Base-by-base conservation (phyloP, 1,140 invertebrate species). In the Argopecten irradians region DNA sequence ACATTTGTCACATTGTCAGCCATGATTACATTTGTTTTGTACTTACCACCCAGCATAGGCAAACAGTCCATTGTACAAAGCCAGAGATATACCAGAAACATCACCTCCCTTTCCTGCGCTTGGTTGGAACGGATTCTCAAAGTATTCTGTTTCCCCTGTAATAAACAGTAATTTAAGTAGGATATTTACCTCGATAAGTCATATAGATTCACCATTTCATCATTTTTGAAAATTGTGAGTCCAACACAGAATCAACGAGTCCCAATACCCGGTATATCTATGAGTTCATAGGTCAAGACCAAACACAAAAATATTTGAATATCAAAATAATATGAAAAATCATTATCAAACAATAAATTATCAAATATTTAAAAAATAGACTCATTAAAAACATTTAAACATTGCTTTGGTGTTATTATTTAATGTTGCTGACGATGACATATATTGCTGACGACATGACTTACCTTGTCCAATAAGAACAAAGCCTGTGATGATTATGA, bases 61-160 rank as follows among this genome's bases (percentile, higher is more conserved):
- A 96, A 99, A 99, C 82, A 99, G 96, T 85, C 99, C 99, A 0
- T 98, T 99, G 96, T 99, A 99, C 95, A 99, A 99, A 19, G 99
- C 99, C 83, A 99, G 96, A 0, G 98, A 98, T 91, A 99, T 97
- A 86, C 98, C 98, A 19, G 98, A 98, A 1, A 99, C 97, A 94
- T 98, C 55, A 2, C 55, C 55, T 28, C 55, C 55, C n/a, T 71
- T 71, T 11, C 55, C 97, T 35, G 96, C 97, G 87, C 98, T 98
- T 2, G 98, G 98, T 87, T 98, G 97, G 94, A 99, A 94, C 8
- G 98, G 98, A 95, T 94, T 92, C 46, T 94, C 86, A 85, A 99
- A 99, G 94, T 94, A 90, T 83, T 95, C 93, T 13, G 89, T 88
- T 85, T 94, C 92, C 86, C 95, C 95, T 95, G 84, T 7, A 92